These are phyloP conservation scores for Heterochromis multidens DNA, from an alignment of 2,113 vertebrate species.

Conservation along the genomic window DNA sequence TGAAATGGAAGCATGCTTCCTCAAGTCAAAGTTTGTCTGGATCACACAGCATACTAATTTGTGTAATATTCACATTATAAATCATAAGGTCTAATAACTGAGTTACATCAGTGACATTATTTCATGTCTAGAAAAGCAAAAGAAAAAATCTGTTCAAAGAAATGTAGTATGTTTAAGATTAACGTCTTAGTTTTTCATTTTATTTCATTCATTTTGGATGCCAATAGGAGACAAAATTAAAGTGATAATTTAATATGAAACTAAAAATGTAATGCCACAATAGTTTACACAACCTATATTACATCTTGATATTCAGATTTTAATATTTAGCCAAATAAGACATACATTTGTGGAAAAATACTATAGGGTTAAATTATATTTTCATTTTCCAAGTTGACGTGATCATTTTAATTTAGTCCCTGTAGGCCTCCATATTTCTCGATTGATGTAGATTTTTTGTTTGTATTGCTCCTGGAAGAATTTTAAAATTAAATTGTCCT, in stretches of 20 bases:
- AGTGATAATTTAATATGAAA: background rate
- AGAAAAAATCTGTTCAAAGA: background rate
- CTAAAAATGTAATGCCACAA: background rate
- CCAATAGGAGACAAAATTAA: background rate
- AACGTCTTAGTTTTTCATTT: background rate
- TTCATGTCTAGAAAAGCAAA: background rate
- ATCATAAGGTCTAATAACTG: background rate
- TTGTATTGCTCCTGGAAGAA: background rate
- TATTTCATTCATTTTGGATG: background rate
- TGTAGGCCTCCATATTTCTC: background rate
- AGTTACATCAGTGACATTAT: background rate
- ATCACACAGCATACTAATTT: background rate
- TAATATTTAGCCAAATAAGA: background rate
- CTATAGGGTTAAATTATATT: too few relatives aligned
- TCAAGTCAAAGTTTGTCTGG: background rate
- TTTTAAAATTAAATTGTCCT: background rate
- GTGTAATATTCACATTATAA: background rate
- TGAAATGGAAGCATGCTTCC: background rate
- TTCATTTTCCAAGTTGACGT: background rate
- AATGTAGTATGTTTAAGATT: background rate
- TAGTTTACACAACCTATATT: background rate
- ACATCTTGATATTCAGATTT: too few relatives aligned
- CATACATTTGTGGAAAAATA: background rate
- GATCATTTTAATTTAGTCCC: background rate
- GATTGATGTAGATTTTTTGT: background rate